Percentiles rank a stretch among this genome's conserved stretches.
These are phyloP conservation scores for Parauchenoglanis punctatus DNA, from an alignment of 2,797 vertebrate genomes.

Conservation along the genomic window DNA sequence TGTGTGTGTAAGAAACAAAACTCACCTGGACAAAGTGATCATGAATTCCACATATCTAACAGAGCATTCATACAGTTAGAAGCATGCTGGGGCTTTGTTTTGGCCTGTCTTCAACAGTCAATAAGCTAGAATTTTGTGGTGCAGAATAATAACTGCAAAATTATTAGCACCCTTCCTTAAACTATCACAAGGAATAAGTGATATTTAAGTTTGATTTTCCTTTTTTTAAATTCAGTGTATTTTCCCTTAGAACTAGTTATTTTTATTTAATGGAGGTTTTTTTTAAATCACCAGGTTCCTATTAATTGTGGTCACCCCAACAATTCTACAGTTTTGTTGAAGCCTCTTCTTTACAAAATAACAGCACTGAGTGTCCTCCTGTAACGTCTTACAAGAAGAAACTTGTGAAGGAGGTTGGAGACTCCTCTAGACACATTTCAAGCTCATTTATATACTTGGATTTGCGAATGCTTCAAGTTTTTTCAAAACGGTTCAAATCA, in stretches of 20 bases:
- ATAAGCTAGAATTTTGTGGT: background rate
- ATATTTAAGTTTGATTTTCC: background rate
- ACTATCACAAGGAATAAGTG: background rate
- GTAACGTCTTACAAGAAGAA: background rate
- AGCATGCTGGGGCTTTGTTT: background rate
- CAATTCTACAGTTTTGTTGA: background rate
- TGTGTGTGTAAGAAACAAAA: no score
- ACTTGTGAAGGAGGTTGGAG: background rate
- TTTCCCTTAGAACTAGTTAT: no score
- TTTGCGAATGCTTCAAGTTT: background rate
- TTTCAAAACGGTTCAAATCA: background rate
- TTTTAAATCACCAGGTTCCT: background rate
- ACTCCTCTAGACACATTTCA: background rate
- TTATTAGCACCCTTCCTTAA: background rate
- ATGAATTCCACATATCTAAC: background rate
- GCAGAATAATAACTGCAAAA: background rate
- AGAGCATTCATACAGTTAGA: background rate
- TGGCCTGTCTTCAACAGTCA: background rate
- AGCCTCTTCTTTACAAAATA: background rate
- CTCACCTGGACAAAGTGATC: background rate
- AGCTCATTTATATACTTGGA: background rate
- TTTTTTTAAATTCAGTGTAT: background rate
- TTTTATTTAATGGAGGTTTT: background rate
- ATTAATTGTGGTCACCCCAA: background rate
- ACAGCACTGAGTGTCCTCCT: background rate